Evolutionary conservation across 1,140 invertebrate species (phyloP).

Genomic region (Lepidurus apus): DNA sequence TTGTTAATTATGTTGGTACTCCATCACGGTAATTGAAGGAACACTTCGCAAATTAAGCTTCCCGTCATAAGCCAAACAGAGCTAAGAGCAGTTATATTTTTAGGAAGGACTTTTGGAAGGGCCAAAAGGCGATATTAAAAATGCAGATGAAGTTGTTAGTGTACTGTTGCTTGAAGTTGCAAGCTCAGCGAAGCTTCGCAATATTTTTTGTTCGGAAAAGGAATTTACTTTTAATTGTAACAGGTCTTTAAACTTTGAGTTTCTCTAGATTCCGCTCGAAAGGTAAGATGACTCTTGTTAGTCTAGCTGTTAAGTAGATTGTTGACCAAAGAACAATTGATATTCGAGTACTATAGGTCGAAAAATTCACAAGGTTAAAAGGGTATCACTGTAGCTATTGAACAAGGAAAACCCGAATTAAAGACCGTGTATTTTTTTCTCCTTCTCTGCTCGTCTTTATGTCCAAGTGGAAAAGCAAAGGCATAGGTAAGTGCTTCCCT

Average conservation of each 20-base stretch:
- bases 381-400: background rate
- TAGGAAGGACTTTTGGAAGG: no score
- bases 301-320: background rate
- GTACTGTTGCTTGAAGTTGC: background rate
- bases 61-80: no score
- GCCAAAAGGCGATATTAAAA: no score
- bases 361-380: background rate
- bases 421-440: background rate
- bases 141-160: no score
- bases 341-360: background rate
- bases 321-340: background rate
- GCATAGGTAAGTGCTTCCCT: background rate
- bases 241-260: background rate
- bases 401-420: background rate
- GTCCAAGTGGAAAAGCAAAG: background rate
- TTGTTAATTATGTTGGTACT: no score
- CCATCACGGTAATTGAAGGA: no score
- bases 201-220: background rate
- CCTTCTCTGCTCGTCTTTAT: background rate
- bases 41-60: no score
- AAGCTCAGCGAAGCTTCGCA: background rate
- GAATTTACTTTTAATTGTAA: background rate
- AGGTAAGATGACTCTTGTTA: background rate
- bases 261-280: background rate
- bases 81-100: no score